Conservation (phyloP, 2,113 vertebrate species). For the Periophthalmodon schlosseri region DNA sequence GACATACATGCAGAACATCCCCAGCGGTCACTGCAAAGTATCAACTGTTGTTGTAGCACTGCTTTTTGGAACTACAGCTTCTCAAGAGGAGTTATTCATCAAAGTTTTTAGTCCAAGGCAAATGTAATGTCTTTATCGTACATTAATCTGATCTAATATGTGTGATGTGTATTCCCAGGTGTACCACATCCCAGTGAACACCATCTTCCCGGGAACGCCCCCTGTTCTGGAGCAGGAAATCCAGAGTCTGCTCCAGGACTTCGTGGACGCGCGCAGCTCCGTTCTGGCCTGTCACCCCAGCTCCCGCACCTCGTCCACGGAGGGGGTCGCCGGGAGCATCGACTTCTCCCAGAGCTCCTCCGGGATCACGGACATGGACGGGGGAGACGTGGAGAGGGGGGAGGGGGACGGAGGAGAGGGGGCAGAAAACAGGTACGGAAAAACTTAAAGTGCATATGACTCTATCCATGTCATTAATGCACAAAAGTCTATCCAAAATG, state of each 20-base stretch:
- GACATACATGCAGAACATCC: no score
- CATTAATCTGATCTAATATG: background rate
- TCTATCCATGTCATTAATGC: no score
- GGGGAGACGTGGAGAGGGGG: conserved; percentile 83
- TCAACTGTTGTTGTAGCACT: no score
- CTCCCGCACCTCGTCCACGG: conserved; percentile 92
- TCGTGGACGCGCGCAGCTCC: conserved; percentile 81
- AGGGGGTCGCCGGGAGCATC: conserved; percentile 92
- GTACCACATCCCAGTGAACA: conserved; percentile 72
- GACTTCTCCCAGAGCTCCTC: conserved; percentile 94
- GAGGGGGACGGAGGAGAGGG: conserved; percentile 48
- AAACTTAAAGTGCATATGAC: no score
- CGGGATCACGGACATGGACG: conserved; percentile 89
- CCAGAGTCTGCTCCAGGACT: conserved; percentile 83
- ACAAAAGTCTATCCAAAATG: no score
- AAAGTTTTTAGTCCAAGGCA: no score
- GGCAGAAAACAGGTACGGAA: conserved; percentile 57
- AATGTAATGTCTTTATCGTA: no score
- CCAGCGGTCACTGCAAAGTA: no score
- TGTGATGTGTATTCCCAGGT: conserved; percentile 55
- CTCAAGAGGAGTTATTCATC: no score
- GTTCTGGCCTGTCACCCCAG: conserved; percentile 81
- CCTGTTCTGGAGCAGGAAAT: conserved; percentile 81
- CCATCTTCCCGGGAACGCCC: conserved; percentile 31
- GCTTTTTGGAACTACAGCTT: no score